Conservation (phyloP, 2,113 vertebrate genomes). For the Mystacornis crossleyi region DNA sequence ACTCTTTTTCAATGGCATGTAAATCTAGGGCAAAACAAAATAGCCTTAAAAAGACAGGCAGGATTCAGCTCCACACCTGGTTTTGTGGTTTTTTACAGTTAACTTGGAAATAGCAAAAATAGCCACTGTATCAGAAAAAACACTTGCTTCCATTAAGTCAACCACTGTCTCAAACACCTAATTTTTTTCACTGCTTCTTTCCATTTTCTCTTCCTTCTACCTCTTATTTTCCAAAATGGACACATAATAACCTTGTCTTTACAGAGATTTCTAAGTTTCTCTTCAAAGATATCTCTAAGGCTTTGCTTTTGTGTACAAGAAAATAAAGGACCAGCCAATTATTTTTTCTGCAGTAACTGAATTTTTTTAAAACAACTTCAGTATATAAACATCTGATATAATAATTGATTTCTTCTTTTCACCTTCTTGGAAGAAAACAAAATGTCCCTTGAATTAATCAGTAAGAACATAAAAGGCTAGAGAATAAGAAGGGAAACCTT, state of each 20-base stretch:
- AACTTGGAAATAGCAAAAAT: not conserved
- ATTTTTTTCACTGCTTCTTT: not conserved
- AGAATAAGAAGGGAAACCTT: not conserved
- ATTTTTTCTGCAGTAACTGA: not conserved
- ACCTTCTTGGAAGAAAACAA: not conserved
- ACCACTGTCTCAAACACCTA: not conserved
- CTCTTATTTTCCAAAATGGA: not conserved
- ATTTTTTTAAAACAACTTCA: not conserved
- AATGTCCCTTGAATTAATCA: not conserved
- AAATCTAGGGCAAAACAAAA: not conserved
- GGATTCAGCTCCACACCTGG: rapidly evolving
- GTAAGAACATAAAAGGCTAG: not conserved
- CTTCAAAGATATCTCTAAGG: not conserved
- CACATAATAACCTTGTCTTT: not conserved
- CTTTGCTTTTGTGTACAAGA: not conserved
- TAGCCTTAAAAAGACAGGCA: not conserved
- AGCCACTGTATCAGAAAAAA: not conserved
- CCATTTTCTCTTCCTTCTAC: not conserved
- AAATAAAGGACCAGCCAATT: not conserved
- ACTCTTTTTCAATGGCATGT: not conserved
- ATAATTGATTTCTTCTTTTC: not conserved
- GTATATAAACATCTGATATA: not conserved
- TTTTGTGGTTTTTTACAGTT: not conserved
- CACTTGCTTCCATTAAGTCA: not conserved
- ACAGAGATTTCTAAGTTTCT: not conserved